Percentiles rank a stretch among this genome's conserved stretches.
phyloP scores from a whole-genome alignment of 2,113 vertebrate genomes.

The Dicerorhinus sumatrensis region DNA sequence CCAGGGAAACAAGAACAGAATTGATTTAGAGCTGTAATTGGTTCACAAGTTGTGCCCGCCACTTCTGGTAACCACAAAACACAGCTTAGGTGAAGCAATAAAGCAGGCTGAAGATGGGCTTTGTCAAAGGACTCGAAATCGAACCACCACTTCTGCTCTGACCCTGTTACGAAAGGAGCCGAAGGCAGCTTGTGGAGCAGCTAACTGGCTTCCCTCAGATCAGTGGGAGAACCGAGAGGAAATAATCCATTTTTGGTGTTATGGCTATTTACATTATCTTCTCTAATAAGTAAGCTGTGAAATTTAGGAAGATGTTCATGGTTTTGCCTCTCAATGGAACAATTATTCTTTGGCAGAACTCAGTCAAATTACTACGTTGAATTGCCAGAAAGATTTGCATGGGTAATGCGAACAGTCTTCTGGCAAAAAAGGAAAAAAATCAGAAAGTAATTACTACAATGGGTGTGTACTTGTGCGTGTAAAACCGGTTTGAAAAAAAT shows the following conservation, averaged over 20 bases:
- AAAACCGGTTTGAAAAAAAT: not conserved
- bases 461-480: too few relatives aligned
- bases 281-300: not conserved
- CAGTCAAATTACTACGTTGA: not conserved
- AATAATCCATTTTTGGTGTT: not conserved
- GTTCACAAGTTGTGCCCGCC: not conserved
- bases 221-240: not conserved
- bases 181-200: not conserved
- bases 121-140: not conserved
- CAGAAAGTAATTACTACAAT: not conserved
- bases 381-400: not conserved
- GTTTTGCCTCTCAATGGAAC: not conserved
- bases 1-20: slow-evolving; percentile 10
- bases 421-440: not conserved
- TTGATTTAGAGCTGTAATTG: not conserved
- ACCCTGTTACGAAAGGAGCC: not conserved
- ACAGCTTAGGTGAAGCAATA: not conserved
- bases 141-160: not conserved
- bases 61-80: not conserved
- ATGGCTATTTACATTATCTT: not conserved
- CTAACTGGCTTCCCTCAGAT: not conserved
- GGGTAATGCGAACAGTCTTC: not conserved
- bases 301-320: not conserved
- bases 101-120: not conserved
- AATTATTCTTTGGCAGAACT: not conserved